These are phyloP conservation scores for Sorex araneus DNA, from an alignment of 2,113 vertebrate genomes.

Conservation along the genomic window DNA sequence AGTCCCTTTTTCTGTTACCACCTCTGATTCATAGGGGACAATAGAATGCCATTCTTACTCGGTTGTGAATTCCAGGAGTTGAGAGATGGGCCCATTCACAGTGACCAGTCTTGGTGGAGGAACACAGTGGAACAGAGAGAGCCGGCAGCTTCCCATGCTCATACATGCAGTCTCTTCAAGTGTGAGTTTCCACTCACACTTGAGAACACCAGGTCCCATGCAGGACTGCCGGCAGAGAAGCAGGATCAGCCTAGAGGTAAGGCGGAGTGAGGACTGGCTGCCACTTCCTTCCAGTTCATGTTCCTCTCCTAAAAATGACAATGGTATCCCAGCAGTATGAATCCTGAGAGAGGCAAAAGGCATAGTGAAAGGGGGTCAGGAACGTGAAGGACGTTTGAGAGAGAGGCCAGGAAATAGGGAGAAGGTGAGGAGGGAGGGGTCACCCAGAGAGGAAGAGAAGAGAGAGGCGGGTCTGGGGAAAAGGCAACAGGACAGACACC, in stretches of 20 bases:
- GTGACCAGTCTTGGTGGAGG: accelerated
- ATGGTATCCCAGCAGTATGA: neutral
- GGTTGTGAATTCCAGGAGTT: too few species aligned
- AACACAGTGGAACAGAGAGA: neutral
- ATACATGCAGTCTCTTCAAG: accelerated
- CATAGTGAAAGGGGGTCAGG: too few species aligned
- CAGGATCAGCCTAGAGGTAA: neutral
- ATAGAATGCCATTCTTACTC: too few species aligned
- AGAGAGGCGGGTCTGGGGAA: neutral
- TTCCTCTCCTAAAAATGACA: neutral
- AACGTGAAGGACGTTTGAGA: neutral
- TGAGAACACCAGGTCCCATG: neutral
- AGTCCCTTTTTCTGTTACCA: too few species aligned
- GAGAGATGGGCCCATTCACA: neutral
- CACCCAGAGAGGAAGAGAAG: neutral
- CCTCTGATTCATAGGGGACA: too few species aligned
- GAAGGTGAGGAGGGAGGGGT: neutral
- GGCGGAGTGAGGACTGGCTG: neutral
- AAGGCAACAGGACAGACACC: too few species aligned
- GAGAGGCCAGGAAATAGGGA: neutral
- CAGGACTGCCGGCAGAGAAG: neutral
- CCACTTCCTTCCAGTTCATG: too few species aligned
- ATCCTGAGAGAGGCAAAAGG: neutral
- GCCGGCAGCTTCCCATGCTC: accelerated
- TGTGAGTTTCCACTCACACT: slow-evolving; percentile 53